A percentile compares a stretch with the other conserved stretches of the same genome.
phyloP scores from a whole-genome alignment of 2,113 vertebrate genomes.

The Falco punctatus region DNA sequence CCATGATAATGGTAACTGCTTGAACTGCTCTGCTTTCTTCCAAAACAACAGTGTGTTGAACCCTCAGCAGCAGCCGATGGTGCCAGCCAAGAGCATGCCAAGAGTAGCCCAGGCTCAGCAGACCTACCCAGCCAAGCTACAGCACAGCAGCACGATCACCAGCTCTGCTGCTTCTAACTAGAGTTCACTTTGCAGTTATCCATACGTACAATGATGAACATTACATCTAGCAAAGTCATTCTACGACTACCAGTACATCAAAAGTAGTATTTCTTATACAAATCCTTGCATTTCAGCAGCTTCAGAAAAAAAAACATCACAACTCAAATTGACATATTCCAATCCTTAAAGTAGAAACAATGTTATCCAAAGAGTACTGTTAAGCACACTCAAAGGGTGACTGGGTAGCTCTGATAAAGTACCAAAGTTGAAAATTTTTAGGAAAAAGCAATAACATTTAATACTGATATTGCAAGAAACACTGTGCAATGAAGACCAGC shows the following conservation, averaged over 20 bases:
- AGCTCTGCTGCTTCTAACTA: too few relatives aligned
- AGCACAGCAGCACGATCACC: rapidly evolving
- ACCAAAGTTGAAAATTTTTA: background rate
- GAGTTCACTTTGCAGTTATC: background rate
- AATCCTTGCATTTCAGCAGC: background rate
- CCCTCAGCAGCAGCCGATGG: rapidly evolving
- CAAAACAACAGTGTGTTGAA: background rate
- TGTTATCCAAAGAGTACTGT: background rate
- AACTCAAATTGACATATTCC: background rate
- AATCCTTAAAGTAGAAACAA: background rate
- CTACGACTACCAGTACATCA: background rate
- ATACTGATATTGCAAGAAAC: background rate
- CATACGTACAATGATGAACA: rapidly evolving
- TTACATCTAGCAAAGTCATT: background rate
- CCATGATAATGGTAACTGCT: background rate
- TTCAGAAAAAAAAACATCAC: background rate
- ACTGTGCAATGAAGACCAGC: background rate
- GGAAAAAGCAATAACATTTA: background rate
- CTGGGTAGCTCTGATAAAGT: rapidly evolving
- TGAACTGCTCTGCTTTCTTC: background rate
- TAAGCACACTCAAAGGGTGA: background rate
- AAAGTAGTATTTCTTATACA: background rate
- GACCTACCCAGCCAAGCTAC: too few relatives aligned
- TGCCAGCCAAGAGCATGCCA: too few relatives aligned
- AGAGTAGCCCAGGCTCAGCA: background rate